Evolutionary conservation across 2,888 invertebrate genomes (phyloP).

Genomic region (Epicampocera succincta): DNA sequence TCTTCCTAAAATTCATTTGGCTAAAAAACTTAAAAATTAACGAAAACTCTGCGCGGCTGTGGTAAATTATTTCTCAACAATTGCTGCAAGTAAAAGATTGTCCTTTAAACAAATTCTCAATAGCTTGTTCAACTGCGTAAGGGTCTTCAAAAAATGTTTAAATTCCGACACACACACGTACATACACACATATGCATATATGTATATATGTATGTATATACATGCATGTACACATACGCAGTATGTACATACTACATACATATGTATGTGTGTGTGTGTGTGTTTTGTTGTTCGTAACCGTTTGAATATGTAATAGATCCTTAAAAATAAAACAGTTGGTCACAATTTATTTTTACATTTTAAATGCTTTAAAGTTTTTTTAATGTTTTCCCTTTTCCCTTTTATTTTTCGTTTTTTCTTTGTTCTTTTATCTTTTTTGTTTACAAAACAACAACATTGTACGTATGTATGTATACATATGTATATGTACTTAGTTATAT

Average conservation of each 20-base stretch:
- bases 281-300: background rate
- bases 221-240: too few species aligned
- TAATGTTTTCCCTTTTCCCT: background rate
- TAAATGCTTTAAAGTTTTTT: conserved; percentile 5
- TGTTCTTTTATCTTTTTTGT: background rate
- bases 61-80: background rate
- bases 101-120: background rate
- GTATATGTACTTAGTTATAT: too few species aligned
- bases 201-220: too few species aligned
- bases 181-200: background rate
- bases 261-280: background rate
- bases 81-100: background rate
- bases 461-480: background rate
- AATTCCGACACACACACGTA: background rate
- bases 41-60: background rate
- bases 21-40: background rate
- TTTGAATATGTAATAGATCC: background rate
- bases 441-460: too few species aligned
- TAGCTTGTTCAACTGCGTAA: background rate
- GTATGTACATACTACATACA: background rate
- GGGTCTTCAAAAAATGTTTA: too few species aligned
- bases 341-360: background rate
- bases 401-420: background rate
- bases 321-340: conserved; percentile 3
- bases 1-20: background rate